A percentile compares a stretch with the other conserved stretches of the same genome.
Evolutionary conservation across 30 jellyfish, hydroid and myxozoan genomes (phyloP).

Genomic region (Mastigias papua): DNA sequence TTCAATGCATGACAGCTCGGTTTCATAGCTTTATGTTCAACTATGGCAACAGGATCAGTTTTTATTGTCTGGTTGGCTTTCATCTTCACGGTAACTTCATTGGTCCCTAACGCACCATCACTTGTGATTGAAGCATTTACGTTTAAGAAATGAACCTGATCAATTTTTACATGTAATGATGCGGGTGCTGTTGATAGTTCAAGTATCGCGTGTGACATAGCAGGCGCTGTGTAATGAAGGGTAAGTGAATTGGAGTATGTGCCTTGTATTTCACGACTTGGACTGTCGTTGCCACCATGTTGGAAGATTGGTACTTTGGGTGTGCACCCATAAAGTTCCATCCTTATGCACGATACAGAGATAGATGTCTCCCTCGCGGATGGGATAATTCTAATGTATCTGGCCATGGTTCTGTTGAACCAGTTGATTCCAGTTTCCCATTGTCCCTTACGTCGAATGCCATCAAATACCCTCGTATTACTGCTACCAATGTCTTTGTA

Average conservation of each 20-base stretch:
- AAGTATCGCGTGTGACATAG: neutral
- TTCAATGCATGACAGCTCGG: neutral
- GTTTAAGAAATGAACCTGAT: neutral
- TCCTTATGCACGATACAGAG: neutral
- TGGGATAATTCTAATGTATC: slow-evolving; percentile 18
- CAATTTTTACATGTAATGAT: neutral
- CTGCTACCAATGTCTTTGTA: neutral
- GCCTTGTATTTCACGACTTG: too few species aligned
- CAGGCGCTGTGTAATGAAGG: neutral
- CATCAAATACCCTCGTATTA: neutral
- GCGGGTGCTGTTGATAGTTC: slow-evolving; percentile 6
- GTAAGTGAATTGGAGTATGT: neutral
- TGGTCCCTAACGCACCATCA: neutral
- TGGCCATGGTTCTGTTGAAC: slow-evolving; percentile 15
- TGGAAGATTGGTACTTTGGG: slow-evolving; percentile 20
- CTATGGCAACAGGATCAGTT: neutral
- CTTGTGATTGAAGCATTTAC: neutral
- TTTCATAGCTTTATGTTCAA: neutral
- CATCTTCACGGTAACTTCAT: neutral
- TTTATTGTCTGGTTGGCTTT: neutral
- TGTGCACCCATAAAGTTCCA: slow-evolving; percentile 45
- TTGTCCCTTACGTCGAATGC: neutral
- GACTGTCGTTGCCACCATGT: neutral
- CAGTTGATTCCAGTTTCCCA: slow-evolving; percentile 5
- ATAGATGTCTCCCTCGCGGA: neutral